Evolutionary conservation across 64 coral and sea anemone species (phyloP).

Genomic region (Porites lutea): DNA sequence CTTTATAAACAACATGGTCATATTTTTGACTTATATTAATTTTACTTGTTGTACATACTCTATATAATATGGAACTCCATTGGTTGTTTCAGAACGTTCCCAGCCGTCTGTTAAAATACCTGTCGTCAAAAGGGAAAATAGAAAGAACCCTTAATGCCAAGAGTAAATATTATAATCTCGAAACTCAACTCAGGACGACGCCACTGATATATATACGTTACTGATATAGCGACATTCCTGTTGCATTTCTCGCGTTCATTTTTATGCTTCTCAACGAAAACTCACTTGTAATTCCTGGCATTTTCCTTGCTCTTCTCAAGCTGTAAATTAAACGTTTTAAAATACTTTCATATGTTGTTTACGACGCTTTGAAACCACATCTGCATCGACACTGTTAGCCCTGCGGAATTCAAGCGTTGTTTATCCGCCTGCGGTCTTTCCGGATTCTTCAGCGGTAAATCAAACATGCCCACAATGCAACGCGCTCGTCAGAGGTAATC

Average conservation of each 20-base stretch:
- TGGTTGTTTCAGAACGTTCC: conserved; percentile 93
- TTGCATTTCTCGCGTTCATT: neutral
- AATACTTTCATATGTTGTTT: neutral
- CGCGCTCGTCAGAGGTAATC: neutral
- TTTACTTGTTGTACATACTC: conserved; percentile 70
- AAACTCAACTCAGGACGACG: neutral
- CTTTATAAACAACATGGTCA: too few species aligned
- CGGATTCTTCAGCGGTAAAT: conserved; percentile 64
- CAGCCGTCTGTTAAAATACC: conserved; percentile 91
- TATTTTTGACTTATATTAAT: neutral
- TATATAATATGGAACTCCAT: conserved; percentile 96
- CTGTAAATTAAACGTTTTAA: neutral
- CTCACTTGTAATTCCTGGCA: conserved; percentile 56
- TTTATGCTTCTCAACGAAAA: neutral
- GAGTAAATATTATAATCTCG: too few species aligned
- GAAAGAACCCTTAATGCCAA: neutral
- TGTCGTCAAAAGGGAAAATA: conserved; percentile 39
- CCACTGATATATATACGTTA: neutral
- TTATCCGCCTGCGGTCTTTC: conserved; percentile 55
- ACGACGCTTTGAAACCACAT: neutral
- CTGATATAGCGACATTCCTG: neutral
- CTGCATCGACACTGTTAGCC: conserved; percentile 3
- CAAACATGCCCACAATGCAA: neutral
- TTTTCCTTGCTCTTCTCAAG: neutral
- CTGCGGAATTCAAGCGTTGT: conserved; percentile 62